These are phyloP conservation scores for Actinopyga echinites DNA, from an alignment of 53 echinoderm and acorn worm genomes.

Conservation along the genomic window DNA sequence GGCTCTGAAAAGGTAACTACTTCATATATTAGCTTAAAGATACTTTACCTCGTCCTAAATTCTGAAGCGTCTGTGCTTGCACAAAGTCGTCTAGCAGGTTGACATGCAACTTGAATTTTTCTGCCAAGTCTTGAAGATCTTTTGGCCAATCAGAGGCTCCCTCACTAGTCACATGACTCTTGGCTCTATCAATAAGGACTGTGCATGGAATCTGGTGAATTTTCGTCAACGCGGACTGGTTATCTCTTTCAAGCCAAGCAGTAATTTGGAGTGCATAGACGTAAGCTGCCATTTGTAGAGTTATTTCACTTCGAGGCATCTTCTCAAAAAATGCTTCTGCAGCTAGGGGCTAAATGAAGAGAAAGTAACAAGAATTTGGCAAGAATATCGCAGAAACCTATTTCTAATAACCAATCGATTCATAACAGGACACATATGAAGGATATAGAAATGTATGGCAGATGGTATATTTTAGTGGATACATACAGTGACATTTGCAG, in stretches of 20 bases:
- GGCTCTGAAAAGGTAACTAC: too few species aligned
- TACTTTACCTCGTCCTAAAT: slow-evolving; percentile 78
- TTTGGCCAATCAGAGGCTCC: slow-evolving; percentile 72
- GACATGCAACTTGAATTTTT: slow-evolving; percentile 69
- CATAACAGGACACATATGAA: too few species aligned
- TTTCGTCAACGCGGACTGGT: slow-evolving; percentile 23
- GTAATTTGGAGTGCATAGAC: slow-evolving; percentile 82
- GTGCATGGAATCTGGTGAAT: slow-evolving; percentile 41
- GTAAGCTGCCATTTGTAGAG: slow-evolving; percentile 87
- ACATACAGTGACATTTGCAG: too few species aligned
- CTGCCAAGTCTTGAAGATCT: slow-evolving; percentile 55
- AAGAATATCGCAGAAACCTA: too few species aligned
- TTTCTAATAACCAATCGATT: too few species aligned
- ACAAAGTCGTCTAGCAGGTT: slow-evolving; percentile 85
- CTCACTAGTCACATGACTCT: slow-evolving; percentile 59
- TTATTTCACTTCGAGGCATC: slow-evolving; percentile 82
- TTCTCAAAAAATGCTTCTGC: slow-evolving; percentile 86
- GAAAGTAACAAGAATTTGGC: neutral
- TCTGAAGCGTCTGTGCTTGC: slow-evolving; percentile 87
- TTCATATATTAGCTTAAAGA: too few species aligned
- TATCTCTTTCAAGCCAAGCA: slow-evolving; percentile 47
- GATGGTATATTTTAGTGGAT: too few species aligned
- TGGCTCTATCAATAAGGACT: slow-evolving; percentile 57
- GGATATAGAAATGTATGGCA: too few species aligned
- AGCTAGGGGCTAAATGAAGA: slow-evolving; percentile 75